A percentile compares a stretch with the other conserved stretches of the same genome.
These are phyloP conservation scores for Ctena decussata DNA, from an alignment of 2,888 invertebrate species.

Conservation along the genomic window DNA sequence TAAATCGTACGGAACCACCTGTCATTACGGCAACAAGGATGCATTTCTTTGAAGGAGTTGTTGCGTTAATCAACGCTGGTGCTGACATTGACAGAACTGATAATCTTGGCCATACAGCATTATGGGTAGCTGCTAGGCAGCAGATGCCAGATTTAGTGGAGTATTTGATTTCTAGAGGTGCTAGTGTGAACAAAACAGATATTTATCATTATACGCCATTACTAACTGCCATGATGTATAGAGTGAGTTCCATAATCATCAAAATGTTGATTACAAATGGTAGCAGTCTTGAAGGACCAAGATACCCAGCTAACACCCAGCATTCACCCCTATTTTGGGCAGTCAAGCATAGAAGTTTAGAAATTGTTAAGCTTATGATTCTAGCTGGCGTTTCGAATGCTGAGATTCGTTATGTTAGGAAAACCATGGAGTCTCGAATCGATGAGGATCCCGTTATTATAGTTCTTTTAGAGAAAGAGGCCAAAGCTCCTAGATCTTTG, in stretches of 20 bases:
- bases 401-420: conserved; percentile 77
- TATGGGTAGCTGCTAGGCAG: conserved; percentile 80
- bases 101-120: conserved; percentile 80
- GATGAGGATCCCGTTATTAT: conserved; percentile 71
- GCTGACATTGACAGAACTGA: conserved; percentile 84
- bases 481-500: conserved; percentile 73
- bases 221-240: conserved; percentile 79
- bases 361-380: conserved; percentile 77
- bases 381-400: conserved; percentile 75
- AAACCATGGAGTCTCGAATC: conserved; percentile 72
- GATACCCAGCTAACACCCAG: conserved; percentile 73
- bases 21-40: conserved; percentile 86
- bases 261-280: conserved; percentile 80
- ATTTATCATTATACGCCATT: conserved; percentile 84
- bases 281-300: conserved; percentile 76
- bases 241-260: conserved; percentile 80
- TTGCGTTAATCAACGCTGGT: conserved; percentile 79
- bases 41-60: conserved; percentile 83
- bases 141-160: conserved; percentile 81
- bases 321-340: conserved; percentile 82
- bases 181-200: conserved; percentile 84
- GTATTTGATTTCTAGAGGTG: conserved; percentile 80
- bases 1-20: conserved; percentile 85
- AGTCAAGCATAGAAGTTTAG: conserved; percentile 78
- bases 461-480: conserved; percentile 73